Evolutionary conservation across 2,113 vertebrate species (phyloP), one percentile per base, ranked within the genome.

Genomic region (Eurypyga helias): DNA sequence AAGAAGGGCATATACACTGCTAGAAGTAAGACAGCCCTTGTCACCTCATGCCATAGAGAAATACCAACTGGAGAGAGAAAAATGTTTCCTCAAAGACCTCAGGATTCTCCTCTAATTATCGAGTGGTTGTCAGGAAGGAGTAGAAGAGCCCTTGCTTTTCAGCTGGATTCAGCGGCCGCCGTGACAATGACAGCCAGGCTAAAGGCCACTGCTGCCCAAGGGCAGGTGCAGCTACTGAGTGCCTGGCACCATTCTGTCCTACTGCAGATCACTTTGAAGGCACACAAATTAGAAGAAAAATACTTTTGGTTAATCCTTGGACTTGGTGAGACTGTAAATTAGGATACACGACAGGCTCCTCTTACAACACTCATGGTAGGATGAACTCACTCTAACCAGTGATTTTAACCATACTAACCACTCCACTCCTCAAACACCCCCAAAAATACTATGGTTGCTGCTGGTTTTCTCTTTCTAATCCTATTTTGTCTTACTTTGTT

Each of bases 381-480:
- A 67, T 69, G 33, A 75, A n/a, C 17, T 62, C 0, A 0, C n/a
- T 75, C 73, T n/a, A 36, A 36, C 45, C 34, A 21, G 19, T 23
- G 34, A 49, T 69, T 80, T 72, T 48, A 72, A 72, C 20, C 25
- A 55, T 17, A 43, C 6, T 34, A 51, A 43, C 10, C 19, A 61
- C 17, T 13, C 10, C 4, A 26, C 24, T 5, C 11, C 1, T 1
- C 31, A 5, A 33, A 75, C 38, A 13, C 3, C 6, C 20, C 24
- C 5, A 8, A 3, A 5, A 9, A 2, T 3, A 5, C 16, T 28
- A 23, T 4, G 6, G 17, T 36, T 21, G 13, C 48, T 43, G 38
- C 36, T 17, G 15, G 1, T 43, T 60, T 67, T 58, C 7, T 65
- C 13, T 62, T 43, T 61, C 21, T 8, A 34, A 49, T 34, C 1